Evolutionary conservation across 2,113 vertebrate species (phyloP).

Genomic region (Perccottus glenii): DNA sequence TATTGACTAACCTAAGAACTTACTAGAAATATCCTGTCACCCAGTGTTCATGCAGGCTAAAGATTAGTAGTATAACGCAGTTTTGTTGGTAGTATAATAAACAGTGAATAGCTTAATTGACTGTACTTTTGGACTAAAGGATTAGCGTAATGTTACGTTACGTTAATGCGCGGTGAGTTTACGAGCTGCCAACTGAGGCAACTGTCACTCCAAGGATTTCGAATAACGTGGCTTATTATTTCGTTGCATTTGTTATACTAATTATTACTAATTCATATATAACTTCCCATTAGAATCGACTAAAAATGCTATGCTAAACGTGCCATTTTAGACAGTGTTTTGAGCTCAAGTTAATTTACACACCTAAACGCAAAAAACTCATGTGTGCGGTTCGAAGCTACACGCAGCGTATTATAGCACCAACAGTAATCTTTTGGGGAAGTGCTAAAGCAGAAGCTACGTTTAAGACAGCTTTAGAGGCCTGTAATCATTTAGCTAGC

Average conservation of each 20-base stretch:
- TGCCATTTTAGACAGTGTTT: not conserved
- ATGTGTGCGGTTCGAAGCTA: not conserved
- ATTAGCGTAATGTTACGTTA: slow-evolving; percentile 6
- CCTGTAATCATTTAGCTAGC: slow-evolving; percentile 6
- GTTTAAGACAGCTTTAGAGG: slow-evolving; percentile 10
- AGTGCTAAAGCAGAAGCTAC: not conserved
- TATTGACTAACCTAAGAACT: no score
- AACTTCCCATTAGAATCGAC: no score
- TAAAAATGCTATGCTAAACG: not conserved
- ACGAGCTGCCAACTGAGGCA: slow-evolving; percentile 25
- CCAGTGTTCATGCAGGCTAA: no score
- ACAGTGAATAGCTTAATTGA: not conserved
- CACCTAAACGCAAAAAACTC: not conserved
- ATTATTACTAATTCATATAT: no score
- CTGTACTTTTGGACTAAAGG: not conserved
- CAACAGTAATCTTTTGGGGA: not conserved
- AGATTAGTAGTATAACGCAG: no score
- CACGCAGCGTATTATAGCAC: not conserved
- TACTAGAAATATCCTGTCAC: no score
- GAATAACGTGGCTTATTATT: no score
- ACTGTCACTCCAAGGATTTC: no score
- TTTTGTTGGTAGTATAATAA: no score
- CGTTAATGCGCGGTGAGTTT: slow-evolving; percentile 6
- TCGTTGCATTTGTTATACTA: no score
- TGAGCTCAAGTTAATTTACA: not conserved